Conservation (phyloP, 2,797 vertebrate species). For the Lithobates pipiens region DNA sequence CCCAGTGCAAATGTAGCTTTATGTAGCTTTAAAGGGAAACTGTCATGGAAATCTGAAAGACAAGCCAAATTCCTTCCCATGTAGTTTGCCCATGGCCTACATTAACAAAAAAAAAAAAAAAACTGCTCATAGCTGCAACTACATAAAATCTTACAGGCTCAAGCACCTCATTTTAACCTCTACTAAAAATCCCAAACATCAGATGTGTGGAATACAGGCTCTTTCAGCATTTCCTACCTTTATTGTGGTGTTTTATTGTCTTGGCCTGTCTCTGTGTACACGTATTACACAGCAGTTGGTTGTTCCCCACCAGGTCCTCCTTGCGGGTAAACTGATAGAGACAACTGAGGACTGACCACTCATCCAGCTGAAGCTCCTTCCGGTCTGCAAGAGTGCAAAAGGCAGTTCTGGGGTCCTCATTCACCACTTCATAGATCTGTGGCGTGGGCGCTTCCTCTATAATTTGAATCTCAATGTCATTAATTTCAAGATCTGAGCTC, state of each 20-base stretch:
- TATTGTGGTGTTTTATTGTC: constrained; percentile 72
- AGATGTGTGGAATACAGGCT: background rate
- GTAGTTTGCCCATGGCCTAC: no score
- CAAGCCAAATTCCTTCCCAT: no score
- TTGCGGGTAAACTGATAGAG: constrained; percentile 92
- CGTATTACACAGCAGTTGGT: constrained; percentile 90
- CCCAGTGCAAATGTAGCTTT: no score
- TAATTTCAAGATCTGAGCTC: constrained; percentile 65
- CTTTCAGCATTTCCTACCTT: constrained; percentile 68
- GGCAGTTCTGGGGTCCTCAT: constrained; percentile 84
- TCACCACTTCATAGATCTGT: constrained; percentile 66
- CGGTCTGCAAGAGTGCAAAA: constrained; percentile 87
- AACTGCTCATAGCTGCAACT: no score
- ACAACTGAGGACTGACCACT: constrained; percentile 87
- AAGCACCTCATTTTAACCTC: no score
- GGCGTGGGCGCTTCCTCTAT: constrained; percentile 64
- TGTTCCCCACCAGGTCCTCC: constrained; percentile 88
- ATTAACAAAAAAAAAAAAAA: no score
- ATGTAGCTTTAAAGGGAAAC: no score
- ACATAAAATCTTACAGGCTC: no score
- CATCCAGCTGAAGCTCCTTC: constrained; percentile 76
- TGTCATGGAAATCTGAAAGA: no score
- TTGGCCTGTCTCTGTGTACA: constrained; percentile 81
- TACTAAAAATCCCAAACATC: no score
- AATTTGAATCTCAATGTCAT: constrained; percentile 66